phyloP scores from a whole-genome alignment of 2,113 vertebrate genomes.

The Aspidoscelis tigris region DNA sequence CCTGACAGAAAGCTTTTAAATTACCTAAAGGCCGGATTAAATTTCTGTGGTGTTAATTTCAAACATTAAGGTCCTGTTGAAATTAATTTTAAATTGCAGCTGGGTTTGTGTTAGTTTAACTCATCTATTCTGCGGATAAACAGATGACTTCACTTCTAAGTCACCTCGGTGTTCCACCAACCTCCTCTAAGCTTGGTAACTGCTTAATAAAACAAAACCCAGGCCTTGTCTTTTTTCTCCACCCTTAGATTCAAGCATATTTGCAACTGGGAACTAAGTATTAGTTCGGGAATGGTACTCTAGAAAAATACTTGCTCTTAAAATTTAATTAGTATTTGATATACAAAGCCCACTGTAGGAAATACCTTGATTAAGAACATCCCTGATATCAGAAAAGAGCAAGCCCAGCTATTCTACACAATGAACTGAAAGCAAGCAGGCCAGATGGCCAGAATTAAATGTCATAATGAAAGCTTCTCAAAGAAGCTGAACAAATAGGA shows the following conservation, averaged over 20 bases:
- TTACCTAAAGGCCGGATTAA: conserved; percentile 1
- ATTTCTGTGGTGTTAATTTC: conserved; percentile 22
- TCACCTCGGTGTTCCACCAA: conserved; percentile 9
- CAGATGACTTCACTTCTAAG: conserved; percentile 25
- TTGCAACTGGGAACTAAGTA: not conserved
- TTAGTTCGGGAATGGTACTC: not conserved
- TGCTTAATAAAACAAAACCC: conserved; percentile 21
- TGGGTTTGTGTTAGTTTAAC: conserved; percentile 31
- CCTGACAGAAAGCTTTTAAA: conserved; percentile 18
- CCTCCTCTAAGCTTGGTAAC: conserved; percentile 15
- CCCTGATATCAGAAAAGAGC: not conserved
- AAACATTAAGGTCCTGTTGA: conserved; percentile 18
- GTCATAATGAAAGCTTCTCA: not conserved
- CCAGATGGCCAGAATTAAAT: not conserved
- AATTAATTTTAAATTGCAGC: conserved; percentile 36
- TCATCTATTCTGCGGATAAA: conserved; percentile 20
- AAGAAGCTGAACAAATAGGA: not conserved
- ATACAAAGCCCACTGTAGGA: not conserved
- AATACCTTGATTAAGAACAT: not conserved
- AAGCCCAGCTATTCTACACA: not conserved
- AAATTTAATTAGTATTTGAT: conserved; percentile 14
- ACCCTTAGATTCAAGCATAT: not conserved
- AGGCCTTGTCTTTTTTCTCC: not conserved
- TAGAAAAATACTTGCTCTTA: not conserved
- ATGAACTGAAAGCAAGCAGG: not conserved